Conservation (phyloP, 2,797 vertebrate genomes). For the Gallinago stenura region DNA sequence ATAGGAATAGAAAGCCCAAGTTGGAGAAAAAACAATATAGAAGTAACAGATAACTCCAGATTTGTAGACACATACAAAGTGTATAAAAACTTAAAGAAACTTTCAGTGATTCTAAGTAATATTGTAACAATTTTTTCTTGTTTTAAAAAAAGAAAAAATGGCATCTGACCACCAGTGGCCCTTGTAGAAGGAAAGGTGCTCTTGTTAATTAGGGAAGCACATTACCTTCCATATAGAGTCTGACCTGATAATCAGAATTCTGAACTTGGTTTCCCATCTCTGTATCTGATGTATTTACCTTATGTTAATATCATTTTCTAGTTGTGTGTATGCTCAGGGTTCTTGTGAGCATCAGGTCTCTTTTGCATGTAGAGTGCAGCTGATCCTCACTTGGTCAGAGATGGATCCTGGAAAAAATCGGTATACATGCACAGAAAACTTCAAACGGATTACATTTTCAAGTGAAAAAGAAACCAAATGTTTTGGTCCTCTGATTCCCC, state of each 20-base stretch:
- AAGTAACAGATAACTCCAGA: neutral
- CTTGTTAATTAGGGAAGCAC: neutral
- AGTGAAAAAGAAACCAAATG: neutral
- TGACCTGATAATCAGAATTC: neutral
- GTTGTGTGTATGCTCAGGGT: fast-evolving
- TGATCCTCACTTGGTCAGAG: neutral
- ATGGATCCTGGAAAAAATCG: neutral
- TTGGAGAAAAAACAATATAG: neutral
- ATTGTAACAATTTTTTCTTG: neutral
- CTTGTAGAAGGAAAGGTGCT: neutral
- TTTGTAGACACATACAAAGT: neutral
- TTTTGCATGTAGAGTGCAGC: neutral
- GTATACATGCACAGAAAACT: neutral
- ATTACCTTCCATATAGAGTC: neutral
- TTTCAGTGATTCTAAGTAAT: neutral
- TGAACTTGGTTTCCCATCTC: neutral
- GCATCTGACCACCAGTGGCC: neutral
- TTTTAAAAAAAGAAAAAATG: neutral
- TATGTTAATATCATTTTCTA: neutral
- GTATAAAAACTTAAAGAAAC: neutral
- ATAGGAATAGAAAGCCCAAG: neutral
- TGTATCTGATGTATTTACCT: neutral
- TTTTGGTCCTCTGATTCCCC: neutral
- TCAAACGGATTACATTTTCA: neutral
- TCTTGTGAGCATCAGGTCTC: neutral